Conservation (phyloP, 2,113 vertebrate genomes). For the Arenaria interpres region DNA sequence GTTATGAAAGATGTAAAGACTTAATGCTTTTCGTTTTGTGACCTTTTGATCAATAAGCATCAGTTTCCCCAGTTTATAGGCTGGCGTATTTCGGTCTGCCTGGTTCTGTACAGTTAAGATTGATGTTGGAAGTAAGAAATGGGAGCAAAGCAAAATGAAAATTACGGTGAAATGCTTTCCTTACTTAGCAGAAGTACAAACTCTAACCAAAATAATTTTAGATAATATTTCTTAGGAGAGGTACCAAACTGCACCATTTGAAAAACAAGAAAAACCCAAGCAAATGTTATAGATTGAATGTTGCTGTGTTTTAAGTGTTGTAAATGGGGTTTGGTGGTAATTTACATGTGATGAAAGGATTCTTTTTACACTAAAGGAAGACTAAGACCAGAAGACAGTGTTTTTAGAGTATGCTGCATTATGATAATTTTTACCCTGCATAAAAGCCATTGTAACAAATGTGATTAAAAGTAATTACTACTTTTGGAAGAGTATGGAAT, state of each 20-base stretch:
- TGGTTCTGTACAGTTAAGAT: background rate
- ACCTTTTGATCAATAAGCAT: background rate
- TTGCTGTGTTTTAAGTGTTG: background rate
- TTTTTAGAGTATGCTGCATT: rapidly evolving
- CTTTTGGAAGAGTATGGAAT: background rate
- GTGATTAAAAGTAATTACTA: background rate
- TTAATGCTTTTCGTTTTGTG: background rate
- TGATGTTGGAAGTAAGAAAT: background rate
- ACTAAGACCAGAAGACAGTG: background rate
- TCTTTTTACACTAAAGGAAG: background rate
- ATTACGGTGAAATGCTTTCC: background rate
- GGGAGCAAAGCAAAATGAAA: conserved; percentile 28
- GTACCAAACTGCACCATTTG: background rate
- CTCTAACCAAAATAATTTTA: background rate
- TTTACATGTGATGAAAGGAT: background rate
- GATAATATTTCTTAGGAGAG: background rate
- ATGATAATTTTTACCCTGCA: background rate
- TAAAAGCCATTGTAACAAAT: background rate
- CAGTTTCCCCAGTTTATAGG: background rate
- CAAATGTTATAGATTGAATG: background rate
- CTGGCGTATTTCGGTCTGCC: background rate
- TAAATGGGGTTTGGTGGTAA: background rate
- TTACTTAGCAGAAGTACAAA: background rate
- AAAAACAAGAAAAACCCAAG: background rate
- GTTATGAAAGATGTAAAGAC: background rate